phyloP scores from a whole-genome alignment of 2,113 vertebrate species.

The Entomyzon cyanotis region DNA sequence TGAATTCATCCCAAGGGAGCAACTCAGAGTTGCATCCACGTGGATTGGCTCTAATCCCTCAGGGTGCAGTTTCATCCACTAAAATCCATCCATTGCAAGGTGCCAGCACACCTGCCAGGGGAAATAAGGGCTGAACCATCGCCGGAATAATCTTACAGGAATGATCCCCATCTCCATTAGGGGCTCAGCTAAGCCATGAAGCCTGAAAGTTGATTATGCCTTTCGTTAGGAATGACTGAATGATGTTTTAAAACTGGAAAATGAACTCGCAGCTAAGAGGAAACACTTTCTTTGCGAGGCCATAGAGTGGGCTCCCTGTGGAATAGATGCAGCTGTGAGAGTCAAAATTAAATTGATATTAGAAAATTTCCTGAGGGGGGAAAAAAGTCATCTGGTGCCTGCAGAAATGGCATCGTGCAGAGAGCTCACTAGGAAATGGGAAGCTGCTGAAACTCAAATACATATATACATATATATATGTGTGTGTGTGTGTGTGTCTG shows the following conservation, averaged over 20 bases:
- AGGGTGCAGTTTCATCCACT: neutral
- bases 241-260: constrained; percentile 44
- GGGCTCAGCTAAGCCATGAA: constrained; percentile 15
- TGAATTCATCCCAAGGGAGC: neutral
- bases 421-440: neutral
- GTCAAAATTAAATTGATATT: constrained; percentile 59
- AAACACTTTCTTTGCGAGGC: constrained; percentile 40
- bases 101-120: neutral
- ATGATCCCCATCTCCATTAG: constrained; percentile 6
- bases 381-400: constrained; percentile 13
- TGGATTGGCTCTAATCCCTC: neutral
- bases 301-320: neutral
- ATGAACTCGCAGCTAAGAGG: constrained; percentile 25
- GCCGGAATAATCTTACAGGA: neutral
- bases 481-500: neutral
- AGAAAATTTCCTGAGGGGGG: constrained; percentile 29
- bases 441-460: constrained; percentile 1
- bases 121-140: neutral
- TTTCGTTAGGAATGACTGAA: constrained; percentile 49
- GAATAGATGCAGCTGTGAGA: constrained; percentile 51
- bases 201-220: constrained; percentile 43
- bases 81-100: neutral
- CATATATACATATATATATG: neutral
- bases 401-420: neutral
- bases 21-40: neutral